Evolutionary conservation across 2,113 vertebrate species (phyloP).

Genomic region (Ornithorhynchus anatinus): DNA sequence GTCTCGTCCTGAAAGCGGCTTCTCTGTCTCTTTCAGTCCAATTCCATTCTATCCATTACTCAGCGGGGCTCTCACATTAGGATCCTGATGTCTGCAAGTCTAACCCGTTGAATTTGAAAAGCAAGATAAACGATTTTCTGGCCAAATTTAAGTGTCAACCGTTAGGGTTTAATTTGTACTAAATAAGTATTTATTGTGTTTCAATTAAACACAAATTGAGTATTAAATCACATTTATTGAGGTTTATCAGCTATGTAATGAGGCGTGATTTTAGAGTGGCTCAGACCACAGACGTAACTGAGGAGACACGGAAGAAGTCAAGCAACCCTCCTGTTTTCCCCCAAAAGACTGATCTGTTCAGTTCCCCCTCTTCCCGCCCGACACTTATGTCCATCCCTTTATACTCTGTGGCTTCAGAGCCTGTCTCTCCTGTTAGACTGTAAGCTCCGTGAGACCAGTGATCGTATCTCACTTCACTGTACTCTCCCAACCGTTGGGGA

Average conservation of each 20-base stretch:
- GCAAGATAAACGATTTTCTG: neutral
- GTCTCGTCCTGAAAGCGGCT: no score
- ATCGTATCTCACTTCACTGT: no score
- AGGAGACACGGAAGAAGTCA: neutral
- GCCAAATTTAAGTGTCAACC: neutral
- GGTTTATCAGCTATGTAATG: neutral
- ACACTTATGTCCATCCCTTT: no score
- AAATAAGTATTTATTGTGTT: neutral
- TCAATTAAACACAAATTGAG: slow-evolving; percentile 8
- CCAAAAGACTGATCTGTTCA: neutral
- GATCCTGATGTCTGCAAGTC: neutral
- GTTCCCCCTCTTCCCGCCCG: no score
- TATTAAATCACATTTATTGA: neutral
- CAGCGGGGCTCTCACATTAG: no score
- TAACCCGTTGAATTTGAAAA: neutral
- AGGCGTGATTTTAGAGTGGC: neutral
- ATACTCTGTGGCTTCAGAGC: no score
- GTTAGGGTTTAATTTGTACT: slow-evolving; percentile 29
- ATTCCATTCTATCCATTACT: no score
- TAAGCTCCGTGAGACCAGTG: no score
- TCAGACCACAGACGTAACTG: neutral
- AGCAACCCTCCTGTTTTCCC: neutral
- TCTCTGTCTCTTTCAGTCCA: no score
- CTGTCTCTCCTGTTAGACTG: no score
- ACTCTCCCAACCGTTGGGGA: no score